A percentile compares a stretch with the other conserved stretches of the same genome.
phyloP scores from a whole-genome alignment of 92 coral and sea anemone species.

The Meandrina meandrites region DNA sequence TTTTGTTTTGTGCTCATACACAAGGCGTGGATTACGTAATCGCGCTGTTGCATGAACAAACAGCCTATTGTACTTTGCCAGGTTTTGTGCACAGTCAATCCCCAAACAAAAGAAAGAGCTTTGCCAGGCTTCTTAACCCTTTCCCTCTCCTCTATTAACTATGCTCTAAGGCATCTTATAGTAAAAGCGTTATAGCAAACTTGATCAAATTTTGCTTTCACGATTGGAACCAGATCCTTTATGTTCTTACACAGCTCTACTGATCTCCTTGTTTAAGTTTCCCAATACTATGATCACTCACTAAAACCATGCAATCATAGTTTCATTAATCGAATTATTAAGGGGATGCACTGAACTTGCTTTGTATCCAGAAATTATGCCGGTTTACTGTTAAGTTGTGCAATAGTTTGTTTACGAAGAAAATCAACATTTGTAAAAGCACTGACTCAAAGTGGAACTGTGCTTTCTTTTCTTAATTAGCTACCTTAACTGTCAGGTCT shows the following conservation, averaged over 20 bases:
- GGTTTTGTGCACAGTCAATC: too few relatives aligned
- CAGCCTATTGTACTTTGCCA: too few relatives aligned
- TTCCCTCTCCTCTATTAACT: too few relatives aligned
- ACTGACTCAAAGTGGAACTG: background rate
- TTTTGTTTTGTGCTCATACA: too few relatives aligned
- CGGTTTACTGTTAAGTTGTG: background rate
- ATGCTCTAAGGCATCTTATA: background rate
- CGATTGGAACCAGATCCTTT: background rate
- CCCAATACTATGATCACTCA: background rate
- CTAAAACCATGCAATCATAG: background rate
- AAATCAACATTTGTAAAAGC: background rate
- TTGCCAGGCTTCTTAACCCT: too few relatives aligned
- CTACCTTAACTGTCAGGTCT: conserved; percentile 15
- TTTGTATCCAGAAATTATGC: too few relatives aligned
- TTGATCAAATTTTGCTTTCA: too few relatives aligned
- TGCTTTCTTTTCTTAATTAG: background rate
- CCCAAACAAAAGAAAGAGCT: too few relatives aligned
- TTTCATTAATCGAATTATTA: background rate
- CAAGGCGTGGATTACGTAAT: too few relatives aligned
- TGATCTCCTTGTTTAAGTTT: background rate
- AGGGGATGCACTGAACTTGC: background rate
- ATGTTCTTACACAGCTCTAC: background rate
- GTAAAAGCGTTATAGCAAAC: background rate
- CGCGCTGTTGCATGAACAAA: too few relatives aligned
- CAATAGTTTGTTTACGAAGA: too few relatives aligned